Base-by-base conservation (phyloP, 2,888 invertebrate species). In the Drosophila pseudotalamancana region DNA sequence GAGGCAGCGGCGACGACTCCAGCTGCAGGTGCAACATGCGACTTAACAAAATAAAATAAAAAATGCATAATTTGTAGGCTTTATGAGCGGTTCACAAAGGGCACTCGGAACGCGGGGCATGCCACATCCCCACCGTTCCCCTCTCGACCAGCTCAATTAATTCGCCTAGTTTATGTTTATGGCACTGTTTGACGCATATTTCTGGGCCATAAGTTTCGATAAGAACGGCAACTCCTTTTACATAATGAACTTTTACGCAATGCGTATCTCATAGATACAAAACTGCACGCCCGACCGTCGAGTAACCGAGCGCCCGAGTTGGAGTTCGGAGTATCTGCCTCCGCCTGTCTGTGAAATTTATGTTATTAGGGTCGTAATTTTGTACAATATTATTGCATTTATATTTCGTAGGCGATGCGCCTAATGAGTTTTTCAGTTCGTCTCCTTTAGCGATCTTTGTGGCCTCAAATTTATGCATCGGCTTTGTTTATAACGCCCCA, bases 151-250 rank as follows among this genome's bases (percentile, higher is more conserved):
- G 63, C 77, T 82, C 86, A 83, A 85, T 83, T 85, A 83, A 82
- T 82, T 83, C 72, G 76, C 72, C 72, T 83, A 79, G 77, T 83
- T 83, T 83, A 83, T 82, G 80, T 76, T 80, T 74, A 84, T 77
- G 64, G 54, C 73, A 56, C 62, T 45, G 50, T 50, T 55, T 60
- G 69, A 76, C 68, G 73, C 77, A 80, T 81, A 78, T 73, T 77
- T 81, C 65, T 70, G 70, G 59, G 61, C 69, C 76, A 81, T 81
- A 78, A 74, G 79, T 82, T 84, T 45, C 60, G 81, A 80, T 81
- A 84, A 81, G 78, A 56, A 48, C 39, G 50, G 34, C 59, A 60
- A 50, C 59, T 66, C 68, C 63, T 62, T 75, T 55, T 31, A 55
- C 32, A 68, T 77, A 81, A 82, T 78, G 76, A 77, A 78, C 71